phyloP scores from a whole-genome alignment of 92 coral and sea anemone species.

The Epizoanthus ramosus region DNA sequence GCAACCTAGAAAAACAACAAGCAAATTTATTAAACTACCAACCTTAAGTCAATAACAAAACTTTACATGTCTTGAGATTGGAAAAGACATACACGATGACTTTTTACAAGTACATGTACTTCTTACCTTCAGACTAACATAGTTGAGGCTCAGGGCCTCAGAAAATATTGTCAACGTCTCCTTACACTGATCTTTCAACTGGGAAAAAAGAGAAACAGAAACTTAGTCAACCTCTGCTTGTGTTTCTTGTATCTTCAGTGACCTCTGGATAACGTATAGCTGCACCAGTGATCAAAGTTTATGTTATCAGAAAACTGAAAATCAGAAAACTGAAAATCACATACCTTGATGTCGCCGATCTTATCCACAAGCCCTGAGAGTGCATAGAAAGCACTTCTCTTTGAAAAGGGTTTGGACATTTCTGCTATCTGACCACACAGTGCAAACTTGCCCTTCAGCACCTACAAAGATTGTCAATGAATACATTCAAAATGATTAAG shows the following conservation, averaged over 20 bases:
- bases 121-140: conserved; percentile 88
- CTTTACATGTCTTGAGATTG: not conserved
- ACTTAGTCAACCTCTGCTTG: not conserved
- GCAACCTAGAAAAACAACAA: conserved; percentile 63
- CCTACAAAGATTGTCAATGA: conserved; percentile 48
- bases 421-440: conserved; percentile 86
- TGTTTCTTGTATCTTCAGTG: too few relatives aligned
- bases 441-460: conserved; percentile 85
- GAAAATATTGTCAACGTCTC: conserved; percentile 85
- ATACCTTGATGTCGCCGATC: conserved; percentile 95
- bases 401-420: conserved; percentile 78
- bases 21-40: not conserved
- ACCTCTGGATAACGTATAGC: too few relatives aligned
- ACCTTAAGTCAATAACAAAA: not conserved
- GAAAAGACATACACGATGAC: not conserved
- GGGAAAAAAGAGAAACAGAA: conserved; percentile 1
- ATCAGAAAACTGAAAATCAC: not conserved
- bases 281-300: too few relatives aligned
- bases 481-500: too few relatives aligned
- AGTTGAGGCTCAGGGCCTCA: conserved; percentile 77
- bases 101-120: too few relatives aligned
- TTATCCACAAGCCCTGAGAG: conserved; percentile 92
- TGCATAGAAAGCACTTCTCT: conserved; percentile 97
- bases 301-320: not conserved
- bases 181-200: conserved; percentile 91